Evolutionary conservation across 2,113 vertebrate species (phyloP).

Genomic region (Trochalopteron elliotii): DNA sequence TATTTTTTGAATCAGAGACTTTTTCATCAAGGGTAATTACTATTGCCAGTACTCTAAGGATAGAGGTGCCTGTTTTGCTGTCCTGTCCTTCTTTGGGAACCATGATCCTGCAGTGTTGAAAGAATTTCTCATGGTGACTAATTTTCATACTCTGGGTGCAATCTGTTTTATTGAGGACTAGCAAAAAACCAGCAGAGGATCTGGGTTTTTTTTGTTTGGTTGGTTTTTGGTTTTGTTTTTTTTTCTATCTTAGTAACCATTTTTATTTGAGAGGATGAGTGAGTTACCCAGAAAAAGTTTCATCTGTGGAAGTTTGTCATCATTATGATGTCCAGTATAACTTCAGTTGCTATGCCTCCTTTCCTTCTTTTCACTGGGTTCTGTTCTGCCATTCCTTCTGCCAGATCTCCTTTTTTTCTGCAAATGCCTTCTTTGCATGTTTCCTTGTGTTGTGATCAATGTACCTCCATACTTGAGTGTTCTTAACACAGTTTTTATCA

Average conservation of each 20-base stretch:
- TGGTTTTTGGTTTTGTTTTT: background rate
- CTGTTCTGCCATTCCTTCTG: background rate
- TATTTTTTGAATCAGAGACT: background rate
- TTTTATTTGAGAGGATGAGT: background rate
- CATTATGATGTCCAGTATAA: fast-evolving
- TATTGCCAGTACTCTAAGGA: background rate
- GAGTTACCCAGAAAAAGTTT: background rate
- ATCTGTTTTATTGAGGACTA: background rate
- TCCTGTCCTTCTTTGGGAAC: background rate
- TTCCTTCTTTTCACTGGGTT: background rate
- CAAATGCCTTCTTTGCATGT: background rate
- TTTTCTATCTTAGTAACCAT: background rate
- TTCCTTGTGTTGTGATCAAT: background rate
- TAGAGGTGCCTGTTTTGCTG: background rate
- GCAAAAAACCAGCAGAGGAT: background rate
- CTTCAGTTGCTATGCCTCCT: background rate
- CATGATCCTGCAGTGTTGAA: background rate
- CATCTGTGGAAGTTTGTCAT: background rate
- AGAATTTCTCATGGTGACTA: background rate
- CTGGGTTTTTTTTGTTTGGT: background rate
- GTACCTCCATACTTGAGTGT: background rate
- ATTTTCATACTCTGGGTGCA: background rate
- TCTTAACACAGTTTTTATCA: background rate
- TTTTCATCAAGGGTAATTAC: background rate
- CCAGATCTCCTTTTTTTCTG: background rate